Evolutionary conservation across 2,888 invertebrate species (phyloP).

Genomic region (Smittia sp.): DNA sequence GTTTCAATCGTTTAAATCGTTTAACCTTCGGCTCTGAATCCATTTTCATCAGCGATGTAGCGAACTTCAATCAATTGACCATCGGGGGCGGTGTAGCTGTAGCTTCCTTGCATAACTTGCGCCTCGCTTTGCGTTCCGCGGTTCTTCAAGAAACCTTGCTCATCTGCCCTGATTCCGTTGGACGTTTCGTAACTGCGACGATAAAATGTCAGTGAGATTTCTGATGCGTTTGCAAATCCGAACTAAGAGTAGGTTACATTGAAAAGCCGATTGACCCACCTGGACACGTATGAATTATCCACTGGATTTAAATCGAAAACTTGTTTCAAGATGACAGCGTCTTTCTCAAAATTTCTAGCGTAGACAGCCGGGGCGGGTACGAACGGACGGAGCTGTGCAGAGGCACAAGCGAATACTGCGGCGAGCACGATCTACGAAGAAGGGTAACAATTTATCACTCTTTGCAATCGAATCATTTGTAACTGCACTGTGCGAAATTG

Average conservation of each 20-base stretch:
- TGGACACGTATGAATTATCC: slow-evolving; percentile 56
- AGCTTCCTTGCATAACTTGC: slow-evolving; percentile 60
- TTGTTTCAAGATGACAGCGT: slow-evolving; percentile 56
- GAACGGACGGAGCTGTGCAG: slow-evolving; percentile 51
- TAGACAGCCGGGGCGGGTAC: slow-evolving; percentile 43
- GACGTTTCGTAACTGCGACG: slow-evolving; percentile 60
- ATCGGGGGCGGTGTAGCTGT: slow-evolving; percentile 60
- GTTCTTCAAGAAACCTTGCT: slow-evolving; percentile 62
- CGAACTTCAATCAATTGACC: slow-evolving; percentile 57
- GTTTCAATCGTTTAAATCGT: neutral
- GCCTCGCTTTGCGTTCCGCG: slow-evolving; percentile 59
- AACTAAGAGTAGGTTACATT: slow-evolving; percentile 25
- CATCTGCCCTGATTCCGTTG: slow-evolving; percentile 63
- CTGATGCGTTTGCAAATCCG: neutral
- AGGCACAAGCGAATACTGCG: slow-evolving; percentile 45
- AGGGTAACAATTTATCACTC: slow-evolving; percentile 19
- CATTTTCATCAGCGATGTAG: slow-evolving; percentile 56
- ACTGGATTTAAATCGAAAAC: slow-evolving; percentile 56
- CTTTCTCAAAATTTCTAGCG: slow-evolving; percentile 46
- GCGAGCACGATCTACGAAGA: slow-evolving; percentile 28
- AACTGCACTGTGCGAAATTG: neutral
- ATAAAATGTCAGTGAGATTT: neutral
- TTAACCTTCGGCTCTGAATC: slow-evolving; percentile 54
- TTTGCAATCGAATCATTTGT: neutral
- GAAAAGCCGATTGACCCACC: slow-evolving; percentile 45